These are phyloP conservation scores for Calephelis perditalis DNA, from an alignment of 2,888 invertebrate species.

Conservation along the genomic window DNA sequence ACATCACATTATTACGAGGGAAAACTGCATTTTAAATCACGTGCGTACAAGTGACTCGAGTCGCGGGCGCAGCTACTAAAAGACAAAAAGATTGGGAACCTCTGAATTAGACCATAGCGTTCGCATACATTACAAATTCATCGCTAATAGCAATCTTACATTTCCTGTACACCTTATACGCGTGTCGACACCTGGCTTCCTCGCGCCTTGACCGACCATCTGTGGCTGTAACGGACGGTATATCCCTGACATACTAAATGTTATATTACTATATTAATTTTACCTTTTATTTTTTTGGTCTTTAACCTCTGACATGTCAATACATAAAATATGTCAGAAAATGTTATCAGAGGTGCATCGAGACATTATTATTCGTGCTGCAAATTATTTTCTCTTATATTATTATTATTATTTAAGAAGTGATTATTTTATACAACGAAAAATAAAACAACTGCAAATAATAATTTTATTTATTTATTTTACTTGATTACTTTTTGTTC, in stretches of 20 bases:
- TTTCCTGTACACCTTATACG: constrained; percentile 31
- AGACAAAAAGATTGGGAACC: constrained; percentile 1
- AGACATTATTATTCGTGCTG: too few relatives aligned
- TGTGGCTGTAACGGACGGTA: constrained; percentile 19
- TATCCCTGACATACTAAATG: constrained; percentile 12
- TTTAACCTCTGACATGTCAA: not conserved
- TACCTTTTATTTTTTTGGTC: constrained; percentile 2
- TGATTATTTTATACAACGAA: too few relatives aligned
- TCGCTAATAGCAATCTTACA: constrained; percentile 20
- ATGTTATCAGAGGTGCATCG: too few relatives aligned
- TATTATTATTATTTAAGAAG: too few relatives aligned
- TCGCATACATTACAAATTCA: constrained; percentile 10
- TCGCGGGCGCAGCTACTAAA: too few relatives aligned
- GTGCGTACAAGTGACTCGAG: too few relatives aligned
- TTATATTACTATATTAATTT: constrained; percentile 12
- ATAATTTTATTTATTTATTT: too few relatives aligned
- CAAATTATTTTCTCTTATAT: too few relatives aligned
- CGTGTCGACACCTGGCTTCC: constrained; percentile 31
- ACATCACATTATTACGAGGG: too few relatives aligned
- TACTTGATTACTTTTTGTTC: too few relatives aligned
- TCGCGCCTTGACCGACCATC: constrained; percentile 29
- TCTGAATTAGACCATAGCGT: constrained; percentile 13
- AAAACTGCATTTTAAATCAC: too few relatives aligned
- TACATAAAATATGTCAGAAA: not conserved
- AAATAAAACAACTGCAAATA: too few relatives aligned